Evolutionary conservation across 2,888 invertebrate genomes (phyloP).

Genomic region (Laspeyria flexula): DNA sequence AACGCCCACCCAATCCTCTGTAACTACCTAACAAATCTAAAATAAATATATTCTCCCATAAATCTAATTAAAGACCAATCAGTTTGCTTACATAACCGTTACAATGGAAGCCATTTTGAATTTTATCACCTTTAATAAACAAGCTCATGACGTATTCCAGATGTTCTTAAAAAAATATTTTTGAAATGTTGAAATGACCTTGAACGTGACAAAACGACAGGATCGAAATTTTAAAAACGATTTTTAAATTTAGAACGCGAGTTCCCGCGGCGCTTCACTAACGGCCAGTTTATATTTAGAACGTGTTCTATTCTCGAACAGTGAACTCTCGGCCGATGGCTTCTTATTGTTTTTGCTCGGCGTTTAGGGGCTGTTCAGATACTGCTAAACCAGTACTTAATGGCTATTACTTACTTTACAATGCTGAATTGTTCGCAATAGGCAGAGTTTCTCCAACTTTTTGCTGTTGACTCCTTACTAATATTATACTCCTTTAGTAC

Average conservation of each 20-base stretch:
- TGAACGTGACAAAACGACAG: constrained; percentile 81
- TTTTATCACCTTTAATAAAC: constrained; percentile 55
- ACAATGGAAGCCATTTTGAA: constrained; percentile 49
- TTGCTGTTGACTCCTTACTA: too few relatives aligned
- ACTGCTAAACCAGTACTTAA: constrained; percentile 26
- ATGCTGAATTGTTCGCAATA: constrained; percentile 13
- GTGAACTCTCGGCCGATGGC: constrained; percentile 80
- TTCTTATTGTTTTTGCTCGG: constrained; percentile 77
- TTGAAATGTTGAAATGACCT: constrained; percentile 66
- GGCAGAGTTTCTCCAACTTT: too few relatives aligned
- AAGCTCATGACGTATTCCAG: constrained; percentile 54
- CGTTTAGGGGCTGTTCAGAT: constrained; percentile 51
- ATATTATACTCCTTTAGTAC: too few relatives aligned
- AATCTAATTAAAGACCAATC: constrained; percentile 54
- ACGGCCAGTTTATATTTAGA: constrained; percentile 81
- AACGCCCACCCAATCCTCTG: constrained; percentile 54
- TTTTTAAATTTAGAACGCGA: constrained; percentile 71
- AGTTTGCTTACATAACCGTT: constrained; percentile 49
- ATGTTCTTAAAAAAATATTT: constrained; percentile 51
- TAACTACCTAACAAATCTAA: constrained; percentile 52
- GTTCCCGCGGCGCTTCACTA: constrained; percentile 80
- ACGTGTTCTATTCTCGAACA: constrained; percentile 80
- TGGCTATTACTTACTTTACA: constrained; percentile 18
- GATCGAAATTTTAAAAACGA: constrained; percentile 76
- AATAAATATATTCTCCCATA: constrained; percentile 42